Conservation (phyloP, 2,888 invertebrate genomes). For the Petrophora chlorosata region DNA sequence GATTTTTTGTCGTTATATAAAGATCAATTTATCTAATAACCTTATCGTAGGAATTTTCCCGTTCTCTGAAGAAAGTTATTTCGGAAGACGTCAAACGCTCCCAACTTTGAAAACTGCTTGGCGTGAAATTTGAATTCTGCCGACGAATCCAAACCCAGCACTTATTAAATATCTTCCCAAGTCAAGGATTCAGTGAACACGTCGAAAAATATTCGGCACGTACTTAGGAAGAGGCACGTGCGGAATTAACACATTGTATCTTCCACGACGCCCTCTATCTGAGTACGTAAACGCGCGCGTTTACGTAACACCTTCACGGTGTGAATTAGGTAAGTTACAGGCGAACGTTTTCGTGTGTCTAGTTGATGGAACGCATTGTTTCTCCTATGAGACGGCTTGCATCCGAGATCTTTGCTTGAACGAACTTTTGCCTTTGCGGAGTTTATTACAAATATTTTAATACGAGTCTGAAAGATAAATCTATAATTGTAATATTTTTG, state of each 20-base stretch:
- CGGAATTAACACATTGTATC: conserved; percentile 14
- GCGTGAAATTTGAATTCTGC: too few relatives aligned
- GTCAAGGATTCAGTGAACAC: neutral
- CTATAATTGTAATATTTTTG: too few relatives aligned
- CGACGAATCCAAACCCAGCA: too few relatives aligned
- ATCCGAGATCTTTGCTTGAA: conserved; percentile 1
- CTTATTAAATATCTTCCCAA: conserved; percentile 11
- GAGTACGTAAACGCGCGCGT: conserved; percentile 7
- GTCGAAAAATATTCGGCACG: conserved; percentile 5
- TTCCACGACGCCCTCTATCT: conserved; percentile 4
- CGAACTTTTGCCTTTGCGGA: too few relatives aligned
- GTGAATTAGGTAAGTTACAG: conserved; percentile 2
- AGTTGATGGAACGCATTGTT: neutral
- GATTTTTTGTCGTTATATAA: too few relatives aligned
- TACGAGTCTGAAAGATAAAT: too few relatives aligned
- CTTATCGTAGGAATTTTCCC: too few relatives aligned
- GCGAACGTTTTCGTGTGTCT: neutral
- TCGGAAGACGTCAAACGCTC: too few relatives aligned
- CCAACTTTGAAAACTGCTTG: too few relatives aligned
- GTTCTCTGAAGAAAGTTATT: too few relatives aligned
- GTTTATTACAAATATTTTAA: too few relatives aligned
- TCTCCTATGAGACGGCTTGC: neutral
- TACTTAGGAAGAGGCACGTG: neutral
- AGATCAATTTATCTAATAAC: too few relatives aligned
- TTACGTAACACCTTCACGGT: conserved; percentile 21